phyloP scores from a whole-genome alignment of 2,797 vertebrate species.

The Coregonus suidteri region DNA sequence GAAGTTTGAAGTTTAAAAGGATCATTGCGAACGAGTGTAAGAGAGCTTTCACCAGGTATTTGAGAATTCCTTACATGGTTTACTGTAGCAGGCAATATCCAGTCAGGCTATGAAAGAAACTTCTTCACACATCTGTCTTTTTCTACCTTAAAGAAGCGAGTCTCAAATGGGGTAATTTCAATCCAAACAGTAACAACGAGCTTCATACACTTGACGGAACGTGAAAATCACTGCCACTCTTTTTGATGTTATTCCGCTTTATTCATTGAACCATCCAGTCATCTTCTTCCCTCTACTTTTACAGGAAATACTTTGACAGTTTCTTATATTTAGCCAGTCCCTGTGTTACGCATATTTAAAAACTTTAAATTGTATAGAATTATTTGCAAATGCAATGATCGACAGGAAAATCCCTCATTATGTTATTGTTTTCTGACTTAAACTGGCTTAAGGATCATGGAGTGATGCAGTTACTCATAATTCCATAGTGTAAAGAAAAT shows the following conservation, averaged over 20 bases:
- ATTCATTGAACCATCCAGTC: neutral
- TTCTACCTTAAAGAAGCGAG: neutral
- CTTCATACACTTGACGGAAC: neutral
- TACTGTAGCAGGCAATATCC: neutral
- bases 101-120: neutral
- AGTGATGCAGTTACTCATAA: neutral
- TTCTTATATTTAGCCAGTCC: neutral
- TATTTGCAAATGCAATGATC: neutral
- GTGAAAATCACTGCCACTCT: neutral
- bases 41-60: neutral
- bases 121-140: neutral
- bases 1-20: neutral
- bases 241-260: neutral
- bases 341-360: neutral
- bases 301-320: neutral
- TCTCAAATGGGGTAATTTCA: neutral
- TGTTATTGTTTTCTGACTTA: neutral
- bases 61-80: neutral
- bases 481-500: neutral
- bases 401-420: neutral
- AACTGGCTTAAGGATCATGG: neutral
- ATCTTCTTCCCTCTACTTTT: neutral
- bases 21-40: neutral
- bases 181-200: neutral
- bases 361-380: neutral